Evolutionary conservation across 2,797 vertebrate genomes (phyloP), one percentile per base, ranked within the genome.

Genomic region (Pteropus rufus): DNA sequence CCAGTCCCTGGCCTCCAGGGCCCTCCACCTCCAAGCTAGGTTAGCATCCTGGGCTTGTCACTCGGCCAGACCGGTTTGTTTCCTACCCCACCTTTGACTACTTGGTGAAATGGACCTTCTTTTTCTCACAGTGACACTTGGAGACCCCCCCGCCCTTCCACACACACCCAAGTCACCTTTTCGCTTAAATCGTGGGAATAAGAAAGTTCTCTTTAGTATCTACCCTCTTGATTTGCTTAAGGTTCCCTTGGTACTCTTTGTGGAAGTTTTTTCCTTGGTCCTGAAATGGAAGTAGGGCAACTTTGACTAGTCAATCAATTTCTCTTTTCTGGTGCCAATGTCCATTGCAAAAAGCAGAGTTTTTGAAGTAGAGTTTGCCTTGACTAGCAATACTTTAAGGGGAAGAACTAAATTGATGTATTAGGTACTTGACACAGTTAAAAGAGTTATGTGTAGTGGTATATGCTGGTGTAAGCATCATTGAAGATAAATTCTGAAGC

Each of bases 251-350:
- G 60, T 65, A 41, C 54, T 41, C 72, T 39, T 62, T 19, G 73
- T 52, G 93, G 93, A 93, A 70, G 70, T 75, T 81, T 90, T 86
- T 58, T 58, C 21, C 29, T 87, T 83, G 76, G 76, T 92, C 62
- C 84, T 76, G 94, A 93, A 88, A 87, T 97, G 93, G 87, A 97
- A 97, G 90, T 94, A 95, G 97, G 92, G 93, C 96, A 93, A 23
- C 82, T 44, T 0, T 19, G 52, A 65, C 34, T 24, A 76, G 65
- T 92, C 95, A 83, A 39, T 95, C 96, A 49, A 0, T 97, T 95
- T 97, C 94, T 83, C 60, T 92, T 93, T 96, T 60, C 81, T 82
- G 29, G 60, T 89, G 84, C n/a, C 67, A 16, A 65, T 80, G 93
- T 82, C 81, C 83, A 69, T 64, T 94, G 90, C 95, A 88, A 56